Conservation (phyloP, 1,140 invertebrate genomes). For the Druon quercuslanigerum region DNA sequence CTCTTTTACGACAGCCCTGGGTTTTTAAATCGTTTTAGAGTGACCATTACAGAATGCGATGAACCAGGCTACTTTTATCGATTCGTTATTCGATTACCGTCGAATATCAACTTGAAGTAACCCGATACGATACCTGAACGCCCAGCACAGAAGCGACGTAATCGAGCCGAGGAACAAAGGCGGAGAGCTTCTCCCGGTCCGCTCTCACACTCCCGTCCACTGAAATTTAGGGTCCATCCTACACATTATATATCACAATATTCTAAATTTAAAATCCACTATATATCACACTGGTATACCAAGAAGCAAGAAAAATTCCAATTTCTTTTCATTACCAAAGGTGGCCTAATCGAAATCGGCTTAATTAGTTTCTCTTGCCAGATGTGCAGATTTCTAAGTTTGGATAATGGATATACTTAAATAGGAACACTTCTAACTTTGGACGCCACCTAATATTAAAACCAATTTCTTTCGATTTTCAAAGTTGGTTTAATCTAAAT, state of each 20-base stretch:
- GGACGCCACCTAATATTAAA: no score
- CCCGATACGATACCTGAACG: not conserved
- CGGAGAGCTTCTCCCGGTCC: not conserved
- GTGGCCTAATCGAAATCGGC: slow-evolving; percentile 7
- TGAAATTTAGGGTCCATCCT: no score
- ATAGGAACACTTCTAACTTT: no score
- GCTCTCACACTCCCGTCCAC: no score
- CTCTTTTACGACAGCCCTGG: no score
- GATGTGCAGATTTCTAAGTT: no score
- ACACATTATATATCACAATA: no score
- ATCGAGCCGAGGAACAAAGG: slow-evolving; percentile 24
- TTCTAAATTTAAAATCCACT: no score
- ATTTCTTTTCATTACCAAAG: slow-evolving; percentile 23
- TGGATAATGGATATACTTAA: no score
- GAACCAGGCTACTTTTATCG: not conserved
- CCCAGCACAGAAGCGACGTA: not conserved
- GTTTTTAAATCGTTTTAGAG: no score
- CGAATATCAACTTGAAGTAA: slow-evolving; percentile 19
- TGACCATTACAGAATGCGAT: not conserved
- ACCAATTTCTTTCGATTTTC: slow-evolving; percentile 19
- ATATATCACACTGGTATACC: not conserved
- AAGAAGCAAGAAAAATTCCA: slow-evolving; percentile 19
- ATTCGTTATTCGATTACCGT: slow-evolving; percentile 24
- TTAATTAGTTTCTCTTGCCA: slow-evolving; percentile 18
- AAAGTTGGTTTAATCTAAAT: slow-evolving; percentile 5